Conservation (phyloP, 2,888 invertebrate genomes). For the Exephanes ischioxanthus region DNA sequence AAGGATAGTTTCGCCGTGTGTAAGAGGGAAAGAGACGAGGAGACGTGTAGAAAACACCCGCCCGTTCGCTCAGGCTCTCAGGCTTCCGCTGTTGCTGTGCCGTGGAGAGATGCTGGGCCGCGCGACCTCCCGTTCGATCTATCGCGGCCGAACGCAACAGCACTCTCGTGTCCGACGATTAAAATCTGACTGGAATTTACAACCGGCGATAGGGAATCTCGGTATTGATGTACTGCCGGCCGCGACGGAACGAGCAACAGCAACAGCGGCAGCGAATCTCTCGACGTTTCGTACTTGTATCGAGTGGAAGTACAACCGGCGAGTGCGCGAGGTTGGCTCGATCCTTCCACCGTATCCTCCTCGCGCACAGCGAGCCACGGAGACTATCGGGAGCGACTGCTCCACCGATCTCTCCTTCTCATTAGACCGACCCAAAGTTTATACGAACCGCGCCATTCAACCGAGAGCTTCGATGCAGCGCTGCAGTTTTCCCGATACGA, state of each 20-base stretch:
- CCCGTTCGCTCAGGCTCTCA: constrained; percentile 33
- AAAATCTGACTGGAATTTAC: constrained; percentile 74
- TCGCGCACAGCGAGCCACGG: background rate
- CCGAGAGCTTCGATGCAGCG: constrained; percentile 23
- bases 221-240: constrained; percentile 71
- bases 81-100: constrained; percentile 32
- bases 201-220: constrained; percentile 72
- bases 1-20: constrained; percentile 38
- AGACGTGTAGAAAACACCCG: constrained; percentile 41
- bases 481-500: constrained; percentile 45
- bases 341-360: constrained; percentile 30
- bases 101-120: constrained; percentile 32
- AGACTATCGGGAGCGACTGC: constrained; percentile 47
- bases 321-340: constrained; percentile 29
- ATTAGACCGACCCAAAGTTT: constrained; percentile 60
- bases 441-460: constrained; percentile 31
- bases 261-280: constrained; percentile 41
- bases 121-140: constrained; percentile 46
- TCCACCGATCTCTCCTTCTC: constrained; percentile 64
- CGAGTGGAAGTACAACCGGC: constrained; percentile 37
- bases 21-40: background rate
- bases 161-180: constrained; percentile 71
- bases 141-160: constrained; percentile 57
- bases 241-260: constrained; percentile 40
- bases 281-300: constrained; percentile 53